Percentiles rank a stretch among this genome's conserved stretches.
phyloP scores from a whole-genome alignment of 2,888 invertebrate species.

The Xiphydria camelus region DNA sequence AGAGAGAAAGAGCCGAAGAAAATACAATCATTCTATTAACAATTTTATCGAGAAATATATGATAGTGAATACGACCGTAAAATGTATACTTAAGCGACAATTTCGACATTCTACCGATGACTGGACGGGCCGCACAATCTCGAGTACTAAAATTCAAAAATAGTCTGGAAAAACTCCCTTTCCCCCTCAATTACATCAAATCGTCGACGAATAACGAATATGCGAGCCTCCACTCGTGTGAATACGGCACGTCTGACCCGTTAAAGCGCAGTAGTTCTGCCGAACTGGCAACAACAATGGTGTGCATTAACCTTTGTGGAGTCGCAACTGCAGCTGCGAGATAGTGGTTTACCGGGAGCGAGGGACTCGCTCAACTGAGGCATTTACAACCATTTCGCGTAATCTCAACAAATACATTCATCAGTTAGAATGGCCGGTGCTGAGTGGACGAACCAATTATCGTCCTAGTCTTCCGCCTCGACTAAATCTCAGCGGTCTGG shows the following conservation, averaged over 20 bases:
- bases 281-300: constrained; percentile 52
- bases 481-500: too few relatives aligned
- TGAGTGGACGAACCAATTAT: constrained; percentile 50
- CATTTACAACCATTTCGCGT: constrained; percentile 55
- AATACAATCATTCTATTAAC: too few relatives aligned
- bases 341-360: constrained; percentile 39
- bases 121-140: too few relatives aligned
- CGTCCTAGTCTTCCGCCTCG: too few relatives aligned
- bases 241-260: constrained; percentile 26
- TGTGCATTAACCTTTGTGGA: constrained; percentile 57
- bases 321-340: constrained; percentile 56
- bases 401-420: constrained; percentile 55
- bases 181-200: too few relatives aligned
- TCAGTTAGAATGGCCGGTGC: constrained; percentile 35
- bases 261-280: constrained; percentile 49
- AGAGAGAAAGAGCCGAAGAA: too few relatives aligned
- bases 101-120: too few relatives aligned
- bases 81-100: too few relatives aligned
- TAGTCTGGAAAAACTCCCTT: too few relatives aligned
- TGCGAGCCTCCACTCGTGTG: constrained; percentile 25
- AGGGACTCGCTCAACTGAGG: constrained; percentile 21
- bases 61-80: too few relatives aligned
- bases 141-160: too few relatives aligned
- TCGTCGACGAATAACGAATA: not conserved
- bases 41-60: too few relatives aligned